Percentiles rank a stretch among this genome's conserved stretches.
These are phyloP conservation scores for Ectropis crepuscularia DNA, from an alignment of 2,888 invertebrate genomes.

Conservation along the genomic window DNA sequence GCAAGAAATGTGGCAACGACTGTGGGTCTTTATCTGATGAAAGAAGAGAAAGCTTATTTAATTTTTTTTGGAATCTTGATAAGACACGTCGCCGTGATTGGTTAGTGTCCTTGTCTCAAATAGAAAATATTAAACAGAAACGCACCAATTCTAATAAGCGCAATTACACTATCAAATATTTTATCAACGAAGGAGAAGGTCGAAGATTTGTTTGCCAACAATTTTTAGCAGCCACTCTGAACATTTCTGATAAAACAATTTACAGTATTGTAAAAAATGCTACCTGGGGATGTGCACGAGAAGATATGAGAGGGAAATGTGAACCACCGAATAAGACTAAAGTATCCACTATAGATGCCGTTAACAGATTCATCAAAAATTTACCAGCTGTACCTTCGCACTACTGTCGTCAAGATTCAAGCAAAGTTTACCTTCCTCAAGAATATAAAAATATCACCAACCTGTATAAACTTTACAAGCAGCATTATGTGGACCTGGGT, in stretches of 20 bases:
- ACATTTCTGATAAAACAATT: conserved; percentile 26
- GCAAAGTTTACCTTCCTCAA: conserved; percentile 17
- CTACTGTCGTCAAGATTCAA: conserved; percentile 39
- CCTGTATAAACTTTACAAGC: conserved; percentile 37
- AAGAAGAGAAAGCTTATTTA: conserved; percentile 29
- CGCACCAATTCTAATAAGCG: conserved; percentile 23
- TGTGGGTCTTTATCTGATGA: conserved; percentile 30
- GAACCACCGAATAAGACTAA: conserved; percentile 31
- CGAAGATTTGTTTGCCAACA: conserved; percentile 14
- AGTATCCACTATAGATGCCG: conserved; percentile 9
- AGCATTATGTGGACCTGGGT: not conserved
- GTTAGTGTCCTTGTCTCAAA: conserved; percentile 23
- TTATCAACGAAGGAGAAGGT: conserved; percentile 38
- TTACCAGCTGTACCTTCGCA: conserved; percentile 41
- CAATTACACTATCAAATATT: conserved; percentile 24
- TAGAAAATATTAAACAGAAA: conserved; percentile 26
- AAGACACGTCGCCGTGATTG: conserved; percentile 25
- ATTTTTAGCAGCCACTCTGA: conserved; percentile 33
- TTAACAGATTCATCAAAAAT: conserved; percentile 35
- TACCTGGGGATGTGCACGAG: conserved; percentile 24
- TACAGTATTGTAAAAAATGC: conserved; percentile 26
- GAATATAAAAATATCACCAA: conserved; percentile 26
- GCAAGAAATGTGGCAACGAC: conserved; percentile 39
- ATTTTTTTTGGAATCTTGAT: conserved; percentile 29
- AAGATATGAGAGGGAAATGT: conserved; percentile 36